Evolutionary conservation across 2,888 invertebrate species (phyloP).

Genomic region (Tanytarsus gracilentus): DNA sequence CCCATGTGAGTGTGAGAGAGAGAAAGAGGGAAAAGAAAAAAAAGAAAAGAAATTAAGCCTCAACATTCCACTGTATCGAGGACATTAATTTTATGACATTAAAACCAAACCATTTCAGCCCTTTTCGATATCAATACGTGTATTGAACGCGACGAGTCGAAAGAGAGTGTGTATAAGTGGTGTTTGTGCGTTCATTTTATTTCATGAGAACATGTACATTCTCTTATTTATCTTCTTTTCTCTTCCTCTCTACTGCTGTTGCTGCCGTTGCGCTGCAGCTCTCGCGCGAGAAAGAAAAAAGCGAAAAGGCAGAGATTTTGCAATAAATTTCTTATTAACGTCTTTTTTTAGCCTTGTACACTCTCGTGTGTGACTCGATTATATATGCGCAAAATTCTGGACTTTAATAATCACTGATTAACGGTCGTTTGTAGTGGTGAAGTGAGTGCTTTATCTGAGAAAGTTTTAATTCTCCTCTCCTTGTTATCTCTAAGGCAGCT

Average conservation of each 20-base stretch:
- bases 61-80: not conserved
- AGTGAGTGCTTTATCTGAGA: conserved; percentile 15
- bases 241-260: not conserved
- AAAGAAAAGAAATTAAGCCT: not conserved
- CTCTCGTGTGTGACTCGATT: too few species aligned
- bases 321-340: conserved; percentile 10
- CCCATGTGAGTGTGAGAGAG: too few species aligned
- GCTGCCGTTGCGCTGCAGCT: too few species aligned
- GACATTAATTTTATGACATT: not conserved
- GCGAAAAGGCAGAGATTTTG: not conserved
- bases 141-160: not conserved
- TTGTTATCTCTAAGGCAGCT: not conserved
- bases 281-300: too few species aligned
- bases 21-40: too few species aligned
- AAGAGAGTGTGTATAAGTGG: not conserved
- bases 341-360: conserved; percentile 3
- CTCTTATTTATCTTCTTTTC: not conserved
- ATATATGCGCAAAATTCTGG: conserved; percentile 9
- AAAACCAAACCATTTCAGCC: not conserved
- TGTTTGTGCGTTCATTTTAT: not conserved
- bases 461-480: not conserved
- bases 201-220: not conserved
- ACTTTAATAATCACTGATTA: conserved; percentile 12
- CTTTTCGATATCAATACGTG: not conserved
- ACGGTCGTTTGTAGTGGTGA: conserved; percentile 1